A percentile compares a stretch with the other conserved stretches of the same genome.
Conservation (phyloP, 30 jellyfish, hydroid and myxozoan species). For the Chrysaora quinquecirrha region DNA sequence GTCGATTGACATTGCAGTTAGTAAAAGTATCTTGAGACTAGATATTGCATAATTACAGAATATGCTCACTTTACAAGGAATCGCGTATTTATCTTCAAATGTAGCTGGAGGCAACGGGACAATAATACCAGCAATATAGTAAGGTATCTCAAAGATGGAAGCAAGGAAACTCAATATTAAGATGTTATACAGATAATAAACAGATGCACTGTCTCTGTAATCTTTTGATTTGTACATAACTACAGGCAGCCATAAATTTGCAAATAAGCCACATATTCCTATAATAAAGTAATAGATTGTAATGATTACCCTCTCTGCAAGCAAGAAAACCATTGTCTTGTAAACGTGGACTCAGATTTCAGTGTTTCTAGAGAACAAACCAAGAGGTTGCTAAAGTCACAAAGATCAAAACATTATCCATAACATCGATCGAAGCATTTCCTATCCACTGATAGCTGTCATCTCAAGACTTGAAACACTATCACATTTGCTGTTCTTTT, state of each 20-base stretch:
- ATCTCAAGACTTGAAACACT: no score
- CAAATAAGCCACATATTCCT: conserved; percentile 29
- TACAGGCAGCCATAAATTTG: not conserved
- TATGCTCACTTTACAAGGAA: conserved; percentile 16
- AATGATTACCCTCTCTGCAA: conserved; percentile 17
- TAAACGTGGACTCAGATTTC: no score
- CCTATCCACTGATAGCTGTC: no score
- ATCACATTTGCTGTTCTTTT: no score
- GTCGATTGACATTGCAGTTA: conserved; percentile 34
- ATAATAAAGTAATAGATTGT: conserved; percentile 21
- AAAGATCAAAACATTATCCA: no score
- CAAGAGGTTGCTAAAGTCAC: no score
- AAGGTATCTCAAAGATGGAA: conserved; percentile 33
- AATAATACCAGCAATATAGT: conserved; percentile 18
- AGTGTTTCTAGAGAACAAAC: no score
- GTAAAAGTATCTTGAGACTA: conserved; percentile 15
- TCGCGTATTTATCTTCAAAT: not conserved
- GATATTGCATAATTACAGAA: conserved; percentile 15
- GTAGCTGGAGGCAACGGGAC: conserved; percentile 26
- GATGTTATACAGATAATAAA: conserved; percentile 35
- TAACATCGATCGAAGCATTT: no score
- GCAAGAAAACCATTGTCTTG: conserved; percentile 25
- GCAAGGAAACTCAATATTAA: conserved; percentile 29
- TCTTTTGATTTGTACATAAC: conserved; percentile 18
- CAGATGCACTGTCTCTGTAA: conserved; percentile 27